Evolutionary conservation across 1,140 invertebrate species (phyloP), one percentile per base, ranked within the genome.

Genomic region (Mylabris phalerata): DNA sequence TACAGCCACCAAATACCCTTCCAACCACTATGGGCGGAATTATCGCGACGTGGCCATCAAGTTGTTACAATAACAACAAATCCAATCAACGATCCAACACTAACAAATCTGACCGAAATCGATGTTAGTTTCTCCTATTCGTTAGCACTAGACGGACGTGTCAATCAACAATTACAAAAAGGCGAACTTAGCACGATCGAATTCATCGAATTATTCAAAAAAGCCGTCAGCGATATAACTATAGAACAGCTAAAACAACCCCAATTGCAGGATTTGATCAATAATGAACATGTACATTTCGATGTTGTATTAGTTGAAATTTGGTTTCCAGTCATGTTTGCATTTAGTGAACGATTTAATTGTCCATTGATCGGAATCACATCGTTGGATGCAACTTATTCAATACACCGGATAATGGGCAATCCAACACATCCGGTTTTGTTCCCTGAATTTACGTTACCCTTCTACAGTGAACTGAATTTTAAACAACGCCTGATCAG

Each of bases 1-100:
- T 73, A 77, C 46, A 84, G 82, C 57, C 82, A 84, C 62, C 81
- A 82, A 69, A 67, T 79, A 5, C 73, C 80, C 0, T 80, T 76
- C 50, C 71, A 59, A 54, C 70, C 65, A 27, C 49, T 77, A 60
- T 74, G 70, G 59, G 67, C 26, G 10, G 66, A 59, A 25, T 50
- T 71, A 25, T 50, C 63, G 0, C 41, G 41, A 44, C 55, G 60
- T 46, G 68, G 68, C 7, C 68, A 70, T 42, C 62, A 66, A 27
- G 27, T 70, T 2, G 32, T 32, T 32, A 32, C 32, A 32, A 5
- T 32, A 32, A 32, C 32, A 32, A 32, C 32, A 32, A 32, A 32
- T 32, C 32, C 32, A 32, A 32, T 32, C 32, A 32, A 7, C 7
- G 32, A 32, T 66, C 65, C 19, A 47, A 66, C 6, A 48, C 68